Base-by-base conservation (phyloP, 2,113 vertebrate species). In the Pagrus major region DNA sequence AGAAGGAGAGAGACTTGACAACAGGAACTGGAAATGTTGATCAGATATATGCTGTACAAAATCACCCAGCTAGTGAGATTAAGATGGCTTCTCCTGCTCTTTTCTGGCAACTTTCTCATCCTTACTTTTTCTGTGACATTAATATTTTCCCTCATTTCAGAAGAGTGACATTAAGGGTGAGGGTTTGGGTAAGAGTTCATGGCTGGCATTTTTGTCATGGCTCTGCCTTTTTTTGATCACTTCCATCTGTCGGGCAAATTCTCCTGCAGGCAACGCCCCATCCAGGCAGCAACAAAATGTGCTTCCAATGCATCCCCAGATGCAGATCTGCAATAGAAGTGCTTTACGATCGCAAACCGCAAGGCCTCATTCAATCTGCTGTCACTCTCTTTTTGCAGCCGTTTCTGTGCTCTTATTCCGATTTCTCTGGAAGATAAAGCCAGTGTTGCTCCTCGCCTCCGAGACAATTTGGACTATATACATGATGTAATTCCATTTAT, bases 221-320 rank as follows among this genome's bases (percentile, higher is more conserved):
- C 21, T 65, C 37, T 77, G 23, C 56, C 9, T 14, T 58, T 58
- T 31, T 44, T 63, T 51, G 7, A 86, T 54, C 41, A 31, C 35
- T 72, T 71, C 78, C 61, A 59, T 81, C 63, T 89, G 90, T 52
- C 2, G 9, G 54, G 9, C 21, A 54, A 54, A 49, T 56, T 67
- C 64, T 63, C 27, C 59, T 61, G 39, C 21, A 76, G 73, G 71
- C 80, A 71, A 54, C 42, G 9, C 59, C 39, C 23, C 23, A 59
- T 51, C 33, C 60, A 46, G 33, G 56, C 75, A 66, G 76, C 67
- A 59, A 29, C 23, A 14, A 79, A 74, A 76, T 82, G 42, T 75
- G 73, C 79, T 81, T 71, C 59, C 64, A 83, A 15, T 71, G 52
- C 71, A 29, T 74, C 78, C 2, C 9, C 49, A 65, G 20, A 71